Base-by-base conservation (phyloP, 2,888 invertebrate genomes). In the Copidosoma aretas region DNA sequence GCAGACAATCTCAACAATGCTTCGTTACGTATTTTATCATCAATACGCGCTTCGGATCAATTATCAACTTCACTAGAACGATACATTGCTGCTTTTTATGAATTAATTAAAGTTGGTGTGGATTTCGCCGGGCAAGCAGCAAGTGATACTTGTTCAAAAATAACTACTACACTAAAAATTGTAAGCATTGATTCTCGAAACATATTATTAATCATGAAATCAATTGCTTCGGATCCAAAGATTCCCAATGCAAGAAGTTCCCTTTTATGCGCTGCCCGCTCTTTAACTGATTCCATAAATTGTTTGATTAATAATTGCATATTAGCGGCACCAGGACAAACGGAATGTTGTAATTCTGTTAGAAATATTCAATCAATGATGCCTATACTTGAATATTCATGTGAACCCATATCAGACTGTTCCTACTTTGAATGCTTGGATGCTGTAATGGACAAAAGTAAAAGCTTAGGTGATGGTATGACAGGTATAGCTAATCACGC, bases 361-460 rank as follows among this genome's bases (percentile, higher is more conserved):
- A 88, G 97, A 73, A 93, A 94, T 82, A 96, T 98, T 69, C 92
- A 94, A 84, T 91, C 93, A 67, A 90, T 94, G 83, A 88, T 91
- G 22, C 91, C 93, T 1, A 86, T 97, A 71, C 86, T 98, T 60
- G 91, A 93, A 75, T 91, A 93, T 80, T 95, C 97, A 21, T 89
- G 89, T 60, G 94, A 97, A 82, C 95, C 97, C 0, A 88, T 97
- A 75, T 93, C 89, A 76, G 95, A 95, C 74, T 89, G 90, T 66
- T 92, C 93, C 0, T 98, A 98, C 86, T 97, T 93, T 84, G 97
- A 97, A 77, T 96, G 96, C 74, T 89, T 98, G 39, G 97, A 98
- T 81, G 88, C 89, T 21, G 94, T 97, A 4, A 94, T 96, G 73
- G 93, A 93, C 53, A 93, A 93, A 81, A 94, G 95, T 77, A 92